Base-by-base conservation (phyloP, 2,113 vertebrate species). In the Microcebus tavaratra region DNA sequence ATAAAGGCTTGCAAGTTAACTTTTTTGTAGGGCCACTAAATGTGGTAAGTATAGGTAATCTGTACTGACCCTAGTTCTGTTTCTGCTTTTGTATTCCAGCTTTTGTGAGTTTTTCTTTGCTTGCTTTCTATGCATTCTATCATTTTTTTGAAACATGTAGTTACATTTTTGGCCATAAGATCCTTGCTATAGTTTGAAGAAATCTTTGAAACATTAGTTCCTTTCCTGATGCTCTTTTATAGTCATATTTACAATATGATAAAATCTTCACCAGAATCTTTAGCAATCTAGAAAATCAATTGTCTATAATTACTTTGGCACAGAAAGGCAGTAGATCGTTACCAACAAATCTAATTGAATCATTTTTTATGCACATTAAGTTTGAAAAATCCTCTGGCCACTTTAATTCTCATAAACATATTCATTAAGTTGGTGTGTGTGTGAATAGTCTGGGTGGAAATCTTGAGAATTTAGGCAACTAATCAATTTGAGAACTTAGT, bases 11-110 rank as follows among this genome's bases (percentile, higher is more conserved):
- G n/a, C n/a, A n/a, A n/a, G n/a, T n/a, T n/a, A 92, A 82, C 34
- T 45, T 84, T 96, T 96, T 92, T 82, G 45, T 88, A 84, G 68
- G 27, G 48, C 23, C 18, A 36, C 94, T 89, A 93, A 87, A 83
- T 72, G 29, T 80, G n/a, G 7, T 73, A 94, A 94, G 53, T 96
- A 80, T 0, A 72, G 17, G 48, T 94, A 83, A 91, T 93, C 20
- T 78, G 2, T 90, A 70, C 55, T 86, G 6, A 73, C 21, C 13
- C 21, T 78, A 88, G 29, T 88, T 93, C 63, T 91, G 3, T 94
- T 96, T 93, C 89, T 93, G 18, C 18, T 95, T 89, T 93, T 95
- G 2, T 90, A 59, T 97, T 95, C 91, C 36, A 79, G 17, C 59
- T 48, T 93, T 93, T 96, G 34, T 55, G 67, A 86, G 92, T 89